Evolutionary conservation across 2,888 invertebrate species (phyloP), one percentile per base, ranked within the genome.

Genomic region (Diabrotica balteata): DNA sequence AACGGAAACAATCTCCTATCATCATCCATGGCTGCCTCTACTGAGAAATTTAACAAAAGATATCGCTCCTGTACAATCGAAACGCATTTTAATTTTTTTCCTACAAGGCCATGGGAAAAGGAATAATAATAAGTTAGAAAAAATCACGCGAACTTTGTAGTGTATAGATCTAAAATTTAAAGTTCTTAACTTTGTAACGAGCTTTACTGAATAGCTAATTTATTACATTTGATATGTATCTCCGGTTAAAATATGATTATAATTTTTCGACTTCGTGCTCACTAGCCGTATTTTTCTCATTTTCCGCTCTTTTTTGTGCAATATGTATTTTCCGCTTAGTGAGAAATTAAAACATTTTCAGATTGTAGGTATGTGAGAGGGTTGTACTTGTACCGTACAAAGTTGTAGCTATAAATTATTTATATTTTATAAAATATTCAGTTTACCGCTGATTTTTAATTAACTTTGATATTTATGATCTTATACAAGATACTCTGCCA

Each of bases 221-320:
- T 79, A 80, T 77, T 74, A 75, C 75, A 78, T 80, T 81, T 80
- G 81, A 82, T 82, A 81, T 81, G 82, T 80, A 82, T 82, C 80
- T 78, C 66, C 71, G 66, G 73, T 73, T 75, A 76, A 79, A 81
- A 80, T 81, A 82, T 80, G 79, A 81, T 81, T 80, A 78, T 79
- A 80, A 80, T 81, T 81, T 80, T 80, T 80, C 74, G 75, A 78
- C 76, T 79, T 79, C 79, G 77, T 78, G 77, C 70, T 77, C 75
- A 73, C 70, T 61, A 71, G 70, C 73, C 76, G 75, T 78, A 78
- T 76, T 78, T 77, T 76, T 76, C 76, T 69, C 50, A 64, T 64
- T 64, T 64, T 58, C 64, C 46, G 62, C 58, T 60, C 17, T 72
- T 70, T 73, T 73, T 75, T 69, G 71, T 70, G 60, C 66, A 63